Conservation (phyloP, 2,113 vertebrate genomes). For the Natator depressus region DNA sequence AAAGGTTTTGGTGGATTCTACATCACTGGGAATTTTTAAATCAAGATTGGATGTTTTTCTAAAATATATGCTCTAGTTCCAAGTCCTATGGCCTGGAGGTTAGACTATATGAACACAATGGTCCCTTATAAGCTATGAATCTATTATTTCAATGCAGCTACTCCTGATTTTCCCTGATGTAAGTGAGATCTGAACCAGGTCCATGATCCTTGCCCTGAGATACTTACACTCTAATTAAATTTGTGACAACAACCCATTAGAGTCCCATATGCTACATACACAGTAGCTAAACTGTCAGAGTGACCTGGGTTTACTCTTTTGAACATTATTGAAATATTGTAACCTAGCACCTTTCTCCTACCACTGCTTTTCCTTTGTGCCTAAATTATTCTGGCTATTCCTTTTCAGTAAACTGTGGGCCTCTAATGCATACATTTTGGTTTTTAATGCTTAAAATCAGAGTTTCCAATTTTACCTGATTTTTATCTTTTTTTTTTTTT, state of each 20-base stretch:
- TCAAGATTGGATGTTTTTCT: background rate
- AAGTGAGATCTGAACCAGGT: background rate
- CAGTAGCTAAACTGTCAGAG: conserved; percentile 1
- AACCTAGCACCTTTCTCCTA: conserved; percentile 15
- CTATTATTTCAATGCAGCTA: background rate
- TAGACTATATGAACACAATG: background rate
- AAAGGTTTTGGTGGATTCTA: background rate
- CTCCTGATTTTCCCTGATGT: background rate
- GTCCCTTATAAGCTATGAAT: background rate
- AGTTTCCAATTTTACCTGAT: conserved; percentile 3
- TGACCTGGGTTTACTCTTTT: conserved; percentile 42
- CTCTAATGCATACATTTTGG: background rate
- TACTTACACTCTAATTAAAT: background rate
- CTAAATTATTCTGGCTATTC: conserved; percentile 37
- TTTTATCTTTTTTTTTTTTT: conserved; percentile 8
- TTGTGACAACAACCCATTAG: conserved; percentile 60
- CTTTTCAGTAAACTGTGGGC: conserved; percentile 8
- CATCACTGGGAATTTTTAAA: background rate
- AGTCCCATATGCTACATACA: conserved; percentile 12
- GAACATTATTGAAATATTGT: conserved; percentile 39
- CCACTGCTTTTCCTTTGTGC: conserved; percentile 4
- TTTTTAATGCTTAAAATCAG: conserved; percentile 5
- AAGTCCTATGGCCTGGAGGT: conserved; percentile 38
- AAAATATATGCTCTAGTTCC: background rate
- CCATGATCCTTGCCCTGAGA: conserved; percentile 46